These are phyloP conservation scores for Tethya wilhelma DNA, from an alignment of 37 sponge, comb jelly and placozoan genomes.

Conservation along the genomic window DNA sequence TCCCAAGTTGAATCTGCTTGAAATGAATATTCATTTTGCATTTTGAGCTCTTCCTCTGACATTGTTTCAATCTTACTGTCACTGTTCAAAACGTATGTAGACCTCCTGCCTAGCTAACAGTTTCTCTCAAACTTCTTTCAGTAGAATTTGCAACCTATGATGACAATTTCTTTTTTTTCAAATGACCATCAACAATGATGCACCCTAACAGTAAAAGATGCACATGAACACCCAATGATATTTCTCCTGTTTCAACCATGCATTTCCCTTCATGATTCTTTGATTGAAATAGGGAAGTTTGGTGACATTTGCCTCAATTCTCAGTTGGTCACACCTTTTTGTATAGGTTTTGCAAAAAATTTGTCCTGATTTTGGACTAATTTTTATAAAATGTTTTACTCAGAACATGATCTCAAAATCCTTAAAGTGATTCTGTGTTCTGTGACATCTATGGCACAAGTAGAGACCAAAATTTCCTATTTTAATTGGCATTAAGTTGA, in stretches of 20 bases:
- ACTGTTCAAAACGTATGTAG: constrained; percentile 35
- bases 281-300: not conserved
- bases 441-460: no score
- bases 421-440: no score
- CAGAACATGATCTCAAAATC: no score
- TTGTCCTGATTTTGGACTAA: no score
- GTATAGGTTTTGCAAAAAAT: no score
- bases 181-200: constrained; percentile 8
- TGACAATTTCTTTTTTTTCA: constrained; percentile 1
- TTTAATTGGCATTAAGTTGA: no score
- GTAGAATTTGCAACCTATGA: constrained; percentile 31
- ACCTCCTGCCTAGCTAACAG: constrained; percentile 11
- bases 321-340: no score
- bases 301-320: no score
- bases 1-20: constrained; percentile 4
- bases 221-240: constrained; percentile 26
- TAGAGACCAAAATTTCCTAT: no score
- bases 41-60: not conserved
- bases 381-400: no score
- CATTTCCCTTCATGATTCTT: constrained; percentile 3
- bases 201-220: not conserved
- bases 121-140: constrained; percentile 23
- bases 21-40: constrained; percentile 1
- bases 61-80: constrained; percentile 29
- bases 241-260: constrained; percentile 17